Evolutionary conservation across 2,888 invertebrate species (phyloP), one percentile per base, ranked within the genome.

Genomic region (Incurvaria masculella): DNA sequence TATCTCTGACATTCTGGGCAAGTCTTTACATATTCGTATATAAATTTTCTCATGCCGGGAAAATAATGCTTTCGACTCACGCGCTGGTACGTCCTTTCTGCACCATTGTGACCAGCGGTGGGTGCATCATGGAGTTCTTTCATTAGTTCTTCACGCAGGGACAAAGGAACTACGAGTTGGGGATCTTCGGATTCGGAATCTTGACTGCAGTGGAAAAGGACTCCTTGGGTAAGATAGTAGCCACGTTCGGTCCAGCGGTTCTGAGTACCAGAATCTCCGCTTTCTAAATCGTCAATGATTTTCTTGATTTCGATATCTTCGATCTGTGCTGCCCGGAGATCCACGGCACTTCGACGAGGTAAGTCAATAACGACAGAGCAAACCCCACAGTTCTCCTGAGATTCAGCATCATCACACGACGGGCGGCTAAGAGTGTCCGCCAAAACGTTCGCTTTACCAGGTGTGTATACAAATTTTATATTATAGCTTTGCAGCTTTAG

Each of bases 361-460:
- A 54, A 5, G 43, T 57, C 55, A 1, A 54, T 33, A 3, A 46
- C 42, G 2, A 55, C 51, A 4, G 53, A 19, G 21, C 57, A 57
- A 19, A 56, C 17, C 4, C 40, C 52, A 48, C 55, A 56, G 4
- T 26, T 27, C 1, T 39, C 47, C 19, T 16, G 14, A 5, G 33
- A 8, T 39, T 39, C 17, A 39, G n/a, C 20, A 39, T 16, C n/a
- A 39, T 16, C n/a, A 27, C 27, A 27, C 2, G 18, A 8, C 21
- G 56, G 56, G 2, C 55, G 50, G 17, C 62, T 64, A 11, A 72
- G 50, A 1, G 61, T 56, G 49, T 75, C 72, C 0, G 69, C 72
- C 0, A 68, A 52, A 3, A 59, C 57, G 52, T 72, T 68, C 1
- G 49, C 49, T 39, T 52, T 56, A 4, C 71, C 71, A 0, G 62